These are phyloP conservation scores for Thalassarche chlororhynchos DNA, from an alignment of 2,113 vertebrate genomes.

Conservation along the genomic window DNA sequence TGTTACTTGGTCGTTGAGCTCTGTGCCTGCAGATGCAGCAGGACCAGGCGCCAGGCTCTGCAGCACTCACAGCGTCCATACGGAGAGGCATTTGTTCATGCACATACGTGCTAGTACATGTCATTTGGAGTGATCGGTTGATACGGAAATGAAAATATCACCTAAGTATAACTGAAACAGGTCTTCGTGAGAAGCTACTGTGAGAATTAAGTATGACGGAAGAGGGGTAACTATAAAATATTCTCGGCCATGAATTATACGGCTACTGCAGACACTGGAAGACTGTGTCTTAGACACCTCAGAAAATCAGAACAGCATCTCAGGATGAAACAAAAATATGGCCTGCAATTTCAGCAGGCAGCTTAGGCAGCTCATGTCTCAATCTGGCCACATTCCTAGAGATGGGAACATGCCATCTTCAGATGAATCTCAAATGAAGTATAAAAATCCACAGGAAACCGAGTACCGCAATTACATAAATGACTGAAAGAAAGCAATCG, in stretches of 20 bases:
- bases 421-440: slow-evolving; percentile 27
- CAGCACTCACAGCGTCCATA: background rate
- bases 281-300: background rate
- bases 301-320: background rate
- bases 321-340: background rate
- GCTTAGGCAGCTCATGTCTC: background rate
- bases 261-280: background rate
- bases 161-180: background rate
- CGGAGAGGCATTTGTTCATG: background rate
- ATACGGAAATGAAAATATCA: background rate
- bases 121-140: background rate
- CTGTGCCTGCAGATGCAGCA: background rate
- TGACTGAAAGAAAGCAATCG: background rate
- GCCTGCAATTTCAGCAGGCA: background rate
- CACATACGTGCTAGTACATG: too few species aligned
- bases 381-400: slow-evolving; percentile 24
- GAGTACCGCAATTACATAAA: background rate
- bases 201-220: background rate
- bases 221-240: background rate
- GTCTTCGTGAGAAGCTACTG: background rate
- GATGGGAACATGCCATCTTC: slow-evolving; percentile 23
- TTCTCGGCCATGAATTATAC: rapidly evolving
- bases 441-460: slow-evolving; percentile 21
- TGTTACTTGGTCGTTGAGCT: background rate
- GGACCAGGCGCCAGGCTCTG: background rate